A percentile compares a stretch with the other conserved stretches of the same genome.
Conservation (phyloP, 2,888 invertebrate species). For the Lobophora halterata region DNA sequence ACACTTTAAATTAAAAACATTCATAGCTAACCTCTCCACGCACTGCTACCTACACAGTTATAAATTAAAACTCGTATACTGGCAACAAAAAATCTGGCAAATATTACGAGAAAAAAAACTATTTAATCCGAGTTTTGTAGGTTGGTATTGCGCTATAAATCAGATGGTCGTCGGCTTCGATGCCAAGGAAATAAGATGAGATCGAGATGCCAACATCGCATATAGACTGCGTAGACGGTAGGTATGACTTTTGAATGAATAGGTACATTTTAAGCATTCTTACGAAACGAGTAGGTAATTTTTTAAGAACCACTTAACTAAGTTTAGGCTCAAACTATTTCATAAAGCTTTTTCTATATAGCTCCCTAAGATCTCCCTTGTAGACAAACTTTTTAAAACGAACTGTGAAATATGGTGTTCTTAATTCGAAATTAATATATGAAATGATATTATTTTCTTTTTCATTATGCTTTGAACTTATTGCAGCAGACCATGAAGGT, state of each 20-base stretch:
- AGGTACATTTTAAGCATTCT: constrained; percentile 11
- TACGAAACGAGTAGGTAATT: too few relatives aligned
- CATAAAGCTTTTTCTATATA: too few relatives aligned
- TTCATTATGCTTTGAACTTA: constrained; percentile 15
- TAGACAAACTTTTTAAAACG: too few relatives aligned
- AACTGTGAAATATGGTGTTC: too few relatives aligned
- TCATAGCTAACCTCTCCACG: constrained; percentile 17
- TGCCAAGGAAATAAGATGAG: constrained; percentile 78
- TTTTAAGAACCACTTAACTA: too few relatives aligned
- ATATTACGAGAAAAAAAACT: constrained; percentile 64
- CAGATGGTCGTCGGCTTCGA: constrained; percentile 67
- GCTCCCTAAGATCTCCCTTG: too few relatives aligned
- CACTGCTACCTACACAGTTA: constrained; percentile 34
- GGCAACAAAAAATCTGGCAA: constrained; percentile 43
- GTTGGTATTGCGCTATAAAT: constrained; percentile 70
- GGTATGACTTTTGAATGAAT: constrained; percentile 19
- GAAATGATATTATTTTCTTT: too few relatives aligned
- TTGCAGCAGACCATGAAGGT: constrained; percentile 12
- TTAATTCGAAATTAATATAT: too few relatives aligned
- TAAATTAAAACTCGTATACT: constrained; percentile 41
- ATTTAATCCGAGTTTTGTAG: constrained; percentile 77
- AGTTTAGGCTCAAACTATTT: too few relatives aligned
- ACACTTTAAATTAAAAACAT: constrained; percentile 25
- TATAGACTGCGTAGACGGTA: constrained; percentile 20
- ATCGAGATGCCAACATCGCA: constrained; percentile 72